Evolutionary conservation across 2,888 invertebrate genomes (phyloP).

Genomic region (Megaustenia siamemsis): DNA sequence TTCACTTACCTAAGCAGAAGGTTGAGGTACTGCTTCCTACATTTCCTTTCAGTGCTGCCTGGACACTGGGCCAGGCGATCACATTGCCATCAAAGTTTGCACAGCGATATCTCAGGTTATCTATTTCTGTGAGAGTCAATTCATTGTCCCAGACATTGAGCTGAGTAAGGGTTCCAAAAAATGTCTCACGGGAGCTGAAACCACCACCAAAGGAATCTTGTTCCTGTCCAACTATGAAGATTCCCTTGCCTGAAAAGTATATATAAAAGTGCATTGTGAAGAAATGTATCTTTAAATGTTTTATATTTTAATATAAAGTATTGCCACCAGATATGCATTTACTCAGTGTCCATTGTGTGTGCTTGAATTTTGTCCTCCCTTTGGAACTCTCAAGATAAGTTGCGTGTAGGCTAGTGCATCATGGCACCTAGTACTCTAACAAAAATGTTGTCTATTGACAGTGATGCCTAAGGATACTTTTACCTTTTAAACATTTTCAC

Average conservation of each 20-base stretch:
- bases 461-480: too few species aligned
- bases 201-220: conserved; percentile 85
- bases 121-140: conserved; percentile 81
- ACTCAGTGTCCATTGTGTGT: too few species aligned
- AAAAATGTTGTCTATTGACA: too few species aligned
- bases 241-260: conserved; percentile 81
- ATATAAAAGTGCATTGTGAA: too few species aligned
- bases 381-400: too few species aligned
- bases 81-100: conserved; percentile 83
- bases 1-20: conserved; percentile 82
- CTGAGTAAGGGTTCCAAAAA: conserved; percentile 84
- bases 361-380: too few species aligned
- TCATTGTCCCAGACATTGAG: conserved; percentile 84
- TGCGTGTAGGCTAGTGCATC: too few species aligned
- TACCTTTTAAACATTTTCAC: too few species aligned
- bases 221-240: conserved; percentile 86
- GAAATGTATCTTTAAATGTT: too few species aligned
- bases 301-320: too few species aligned
- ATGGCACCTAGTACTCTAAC: too few species aligned
- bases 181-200: conserved; percentile 86
- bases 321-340: too few species aligned
- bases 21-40: conserved; percentile 82
- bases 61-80: conserved; percentile 84
- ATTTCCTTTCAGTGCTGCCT: conserved; percentile 82
- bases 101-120: conserved; percentile 74